These are phyloP conservation scores for Sitodiplosis mosellana DNA, from an alignment of 1,140 invertebrate genomes.

Conservation along the genomic window DNA sequence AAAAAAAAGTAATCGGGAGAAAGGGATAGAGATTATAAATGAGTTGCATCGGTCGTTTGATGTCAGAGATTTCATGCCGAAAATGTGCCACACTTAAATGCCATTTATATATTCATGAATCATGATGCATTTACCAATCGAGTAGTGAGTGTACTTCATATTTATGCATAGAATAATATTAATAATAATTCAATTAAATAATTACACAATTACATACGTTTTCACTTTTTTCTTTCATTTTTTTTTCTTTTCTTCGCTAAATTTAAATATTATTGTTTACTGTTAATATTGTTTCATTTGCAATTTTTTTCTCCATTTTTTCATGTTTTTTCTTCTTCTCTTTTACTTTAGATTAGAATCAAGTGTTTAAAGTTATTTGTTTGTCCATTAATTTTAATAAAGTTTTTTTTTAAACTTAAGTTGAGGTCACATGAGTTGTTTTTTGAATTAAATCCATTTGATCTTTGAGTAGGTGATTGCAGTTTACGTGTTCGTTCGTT, in stretches of 20 bases:
- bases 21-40: too few species aligned
- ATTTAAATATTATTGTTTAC: neutral
- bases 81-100: too few species aligned
- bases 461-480: neutral
- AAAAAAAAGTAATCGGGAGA: too few species aligned
- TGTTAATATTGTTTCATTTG: conserved; percentile 2
- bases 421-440: conserved; percentile 6
- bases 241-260: neutral
- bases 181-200: conserved; percentile 1
- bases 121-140: neutral
- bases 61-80: too few species aligned
- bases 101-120: too few species aligned
- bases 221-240: neutral
- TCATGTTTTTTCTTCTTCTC: neutral
- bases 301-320: neutral
- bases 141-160: neutral
- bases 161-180: neutral
- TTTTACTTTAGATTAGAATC: neutral
- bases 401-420: conserved; percentile 3
- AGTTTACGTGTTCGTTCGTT: neutral
- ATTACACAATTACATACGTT: neutral
- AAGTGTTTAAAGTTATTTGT: neutral
- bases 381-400: conserved; percentile 1
- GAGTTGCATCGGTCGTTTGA: too few species aligned
- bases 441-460: conserved; percentile 1